Evolutionary conservation across 2,797 vertebrate genomes (phyloP), one percentile per base, ranked within the genome.

Genomic region (Nyctalus aviator): DNA sequence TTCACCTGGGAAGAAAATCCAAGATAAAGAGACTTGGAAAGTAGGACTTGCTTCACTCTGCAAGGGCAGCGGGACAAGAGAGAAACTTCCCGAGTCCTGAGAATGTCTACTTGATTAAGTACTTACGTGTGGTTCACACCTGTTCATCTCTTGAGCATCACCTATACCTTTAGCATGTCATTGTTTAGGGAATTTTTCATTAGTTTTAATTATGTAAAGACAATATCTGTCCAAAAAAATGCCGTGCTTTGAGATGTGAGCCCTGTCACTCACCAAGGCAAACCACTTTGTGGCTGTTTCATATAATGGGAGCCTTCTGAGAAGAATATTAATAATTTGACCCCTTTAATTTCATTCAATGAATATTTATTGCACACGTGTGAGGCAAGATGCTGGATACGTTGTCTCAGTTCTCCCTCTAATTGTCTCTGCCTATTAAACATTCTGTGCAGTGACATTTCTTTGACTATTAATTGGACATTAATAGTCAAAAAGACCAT

Each of bases 21-120:
- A 95, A 96, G 94, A 78, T 90, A 95, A 94, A 91, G 81, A 95
- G 68, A 92, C 81, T 79, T 91, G 76, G 90, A 72, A 84, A 93
- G 44, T n/a, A 91, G 32, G 72, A 90, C 64, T 75, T 89, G 85
- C 62, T 94, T 78, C 50, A 44, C 25, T 90, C 89, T 84, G 37
- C 25, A 41, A 90, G 57, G 72, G 91, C 77, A 48, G 69, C n/a
- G 5, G 57, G 25, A 62, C 57, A 62, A 30, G 57, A 84, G 78
- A 90, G 27, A 30, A 84, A 32, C 55, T 90, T 75, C 27, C 13
- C 15, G 10, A 71, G 76, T 86, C 82, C 93, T 84, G 35, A 88
- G 79, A 77, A 10, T 10, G 41, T 69, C 41, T 59, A 69, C 66
- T 84, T 85, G 86, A 76, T 72, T 86, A 88, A 93, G 88, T 76